Base-by-base conservation (phyloP, 2,113 vertebrate species). In the Dendropsophus ebraccatus region DNA sequence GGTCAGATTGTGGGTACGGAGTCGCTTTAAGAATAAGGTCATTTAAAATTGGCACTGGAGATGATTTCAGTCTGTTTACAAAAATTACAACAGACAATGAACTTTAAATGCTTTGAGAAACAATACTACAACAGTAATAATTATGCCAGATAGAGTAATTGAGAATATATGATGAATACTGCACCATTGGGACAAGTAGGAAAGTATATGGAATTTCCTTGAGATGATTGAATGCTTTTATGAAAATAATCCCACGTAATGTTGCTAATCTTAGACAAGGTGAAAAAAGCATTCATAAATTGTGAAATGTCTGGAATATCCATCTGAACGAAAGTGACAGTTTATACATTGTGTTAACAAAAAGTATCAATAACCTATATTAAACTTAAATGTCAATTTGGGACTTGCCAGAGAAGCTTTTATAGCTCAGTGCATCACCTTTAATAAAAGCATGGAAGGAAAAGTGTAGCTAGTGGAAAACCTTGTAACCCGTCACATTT, bases 201-300 rank as follows among this genome's bases (percentile, higher is more conserved):
- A 28, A 81, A 21, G 14, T 28, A 41, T 65, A 47, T 13, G 2
- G n/a, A 41, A 45, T 80, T 58, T 80, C 32, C 30, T 79, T 30
- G 30, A 23, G 49, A 79, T 37, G 28, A 58, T 47, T 1, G 50
- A 79, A 79, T 37, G 52, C 50, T 54, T 77, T 77, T 77, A 54
- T 50, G 50, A 77, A 77, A 54, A 62, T 60, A 54, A 80, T 80
- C 76, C 50, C 10, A 54, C 28, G 47, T 45, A 81, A 62, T 19
- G 35, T 30, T 65, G 56, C 78, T 81, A 81, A 81, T 81, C 78
- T 65, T 62, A 62, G 78, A 81, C 56, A 65, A 65, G 58, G 78
- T 81, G 78, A 81, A 62, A 81, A 25, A 62, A 62, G 52, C 78
- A 81, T 81, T 81, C 78, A 81, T 37, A 81, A 65, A 81, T 45